These are phyloP conservation scores for Caenorhabditis plicata DNA, from an alignment of 2,888 invertebrate species.

Conservation along the genomic window DNA sequence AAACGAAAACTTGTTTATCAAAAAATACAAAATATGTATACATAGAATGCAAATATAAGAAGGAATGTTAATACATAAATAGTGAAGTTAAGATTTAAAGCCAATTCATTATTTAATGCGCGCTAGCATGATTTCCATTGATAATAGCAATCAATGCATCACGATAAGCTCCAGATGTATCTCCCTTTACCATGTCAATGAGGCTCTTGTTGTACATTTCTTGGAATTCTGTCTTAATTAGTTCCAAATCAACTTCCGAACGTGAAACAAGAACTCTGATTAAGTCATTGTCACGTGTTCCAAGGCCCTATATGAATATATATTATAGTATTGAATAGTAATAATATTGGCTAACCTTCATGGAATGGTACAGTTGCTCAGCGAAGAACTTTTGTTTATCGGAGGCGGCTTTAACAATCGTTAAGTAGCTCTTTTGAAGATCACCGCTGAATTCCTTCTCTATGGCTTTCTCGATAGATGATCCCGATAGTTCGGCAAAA, in stretches of 20 bases:
- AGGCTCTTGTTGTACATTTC: slow-evolving; percentile 50
- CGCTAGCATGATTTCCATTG: slow-evolving; percentile 49
- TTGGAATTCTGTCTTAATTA: slow-evolving; percentile 80
- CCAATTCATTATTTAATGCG: slow-evolving; percentile 5
- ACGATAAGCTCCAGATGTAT: slow-evolving; percentile 57
- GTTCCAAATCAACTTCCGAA: slow-evolving; percentile 74
- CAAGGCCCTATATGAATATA: slow-evolving; percentile 43
- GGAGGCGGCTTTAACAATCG: slow-evolving; percentile 39
- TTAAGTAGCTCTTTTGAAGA: slow-evolving; percentile 37
- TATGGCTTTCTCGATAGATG: slow-evolving; percentile 47
- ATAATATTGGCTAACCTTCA: slow-evolving; percentile 41
- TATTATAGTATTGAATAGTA: not conserved
- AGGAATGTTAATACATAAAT: not conserved
- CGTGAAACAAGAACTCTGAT: slow-evolving; percentile 60
- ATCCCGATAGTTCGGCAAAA: slow-evolving; percentile 39
- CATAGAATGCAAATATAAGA: not conserved
- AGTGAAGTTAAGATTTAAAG: slow-evolving; percentile 2
- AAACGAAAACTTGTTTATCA: not conserved
- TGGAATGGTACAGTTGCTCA: slow-evolving; percentile 55
- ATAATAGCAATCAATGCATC: slow-evolving; percentile 61
- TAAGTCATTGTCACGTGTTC: slow-evolving; percentile 55
- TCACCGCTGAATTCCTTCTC: slow-evolving; percentile 61
- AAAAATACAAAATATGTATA: not conserved
- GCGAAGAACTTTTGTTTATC: slow-evolving; percentile 61
- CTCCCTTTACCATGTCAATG: slow-evolving; percentile 47